phyloP scores from a whole-genome alignment of 2,113 vertebrate species.

The Pelecanus crispus region DNA sequence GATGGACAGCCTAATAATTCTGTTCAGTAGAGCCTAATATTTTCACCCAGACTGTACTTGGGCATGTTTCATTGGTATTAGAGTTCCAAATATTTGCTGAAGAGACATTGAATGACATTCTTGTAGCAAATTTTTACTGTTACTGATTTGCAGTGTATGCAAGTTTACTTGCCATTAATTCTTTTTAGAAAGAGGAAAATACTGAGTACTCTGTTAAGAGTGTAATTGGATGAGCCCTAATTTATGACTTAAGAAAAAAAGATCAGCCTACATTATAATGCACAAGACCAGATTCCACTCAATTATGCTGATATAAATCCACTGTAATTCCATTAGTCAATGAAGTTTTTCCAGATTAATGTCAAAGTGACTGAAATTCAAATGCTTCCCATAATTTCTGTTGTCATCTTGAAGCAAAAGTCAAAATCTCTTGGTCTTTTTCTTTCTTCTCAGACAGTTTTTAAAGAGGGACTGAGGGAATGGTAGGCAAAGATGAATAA shows the following conservation, averaged over 20 bases:
- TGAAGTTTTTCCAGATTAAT: conserved; percentile 10
- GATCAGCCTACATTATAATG: neutral
- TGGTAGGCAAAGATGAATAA: neutral
- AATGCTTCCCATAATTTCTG: neutral
- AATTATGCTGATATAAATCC: neutral
- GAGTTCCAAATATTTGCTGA: neutral
- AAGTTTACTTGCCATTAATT: neutral
- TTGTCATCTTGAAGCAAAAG: neutral
- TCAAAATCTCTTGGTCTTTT: neutral
- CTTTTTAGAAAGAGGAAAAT: neutral
- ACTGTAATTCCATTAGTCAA: conserved; percentile 6
- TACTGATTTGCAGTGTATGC: neutral
- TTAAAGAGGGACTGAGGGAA: neutral
- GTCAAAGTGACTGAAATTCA: neutral
- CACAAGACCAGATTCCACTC: neutral
- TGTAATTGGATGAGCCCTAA: neutral
- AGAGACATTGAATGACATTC: neutral
- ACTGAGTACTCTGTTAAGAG: neutral
- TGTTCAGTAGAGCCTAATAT: neutral
- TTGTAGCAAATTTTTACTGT: neutral
- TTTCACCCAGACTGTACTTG: neutral
- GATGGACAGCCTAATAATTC: neutral
- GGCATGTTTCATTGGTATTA: neutral
- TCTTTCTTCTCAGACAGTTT: neutral
- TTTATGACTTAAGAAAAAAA: neutral